These are phyloP conservation scores for Mastigias papua DNA, from an alignment of 30 jellyfish, hydroid and myxozoan genomes.

Conservation along the genomic window DNA sequence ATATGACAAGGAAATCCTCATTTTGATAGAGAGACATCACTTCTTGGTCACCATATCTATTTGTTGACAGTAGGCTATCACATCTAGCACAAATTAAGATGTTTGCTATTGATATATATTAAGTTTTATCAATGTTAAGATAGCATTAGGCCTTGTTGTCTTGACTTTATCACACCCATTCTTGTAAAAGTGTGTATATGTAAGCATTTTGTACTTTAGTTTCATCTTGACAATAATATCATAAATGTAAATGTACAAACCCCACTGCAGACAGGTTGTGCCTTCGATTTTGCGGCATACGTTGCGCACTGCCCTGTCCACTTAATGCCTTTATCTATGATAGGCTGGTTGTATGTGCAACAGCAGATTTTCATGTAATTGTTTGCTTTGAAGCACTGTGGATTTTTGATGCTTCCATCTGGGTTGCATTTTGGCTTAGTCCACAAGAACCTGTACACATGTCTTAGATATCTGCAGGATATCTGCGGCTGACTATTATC, in stretches of 20 bases:
- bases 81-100: too few relatives aligned
- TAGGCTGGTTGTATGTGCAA: slow-evolving; percentile 5
- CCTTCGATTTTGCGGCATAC: background rate
- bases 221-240: background rate
- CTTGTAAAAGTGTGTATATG: background rate
- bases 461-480: slow-evolving; percentile 47
- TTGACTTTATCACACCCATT: too few relatives aligned
- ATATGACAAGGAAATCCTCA: too few relatives aligned
- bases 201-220: background rate
- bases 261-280: slow-evolving; percentile 23
- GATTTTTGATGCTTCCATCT: slow-evolving; percentile 61
- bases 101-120: too few relatives aligned
- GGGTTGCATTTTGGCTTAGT: slow-evolving; percentile 47
- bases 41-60: too few relatives aligned
- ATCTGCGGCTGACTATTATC: slow-evolving; percentile 28
- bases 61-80: too few relatives aligned
- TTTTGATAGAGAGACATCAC: too few relatives aligned
- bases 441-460: slow-evolving; percentile 48
- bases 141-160: too few relatives aligned
- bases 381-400: slow-evolving; percentile 46
- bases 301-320: slow-evolving; percentile 65
- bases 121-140: too few relatives aligned
- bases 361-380: slow-evolving; percentile 5
- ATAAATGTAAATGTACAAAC: background rate
- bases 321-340: background rate